Base-by-base conservation (phyloP, 2,888 invertebrate species). In the Eupeodes luniger region DNA sequence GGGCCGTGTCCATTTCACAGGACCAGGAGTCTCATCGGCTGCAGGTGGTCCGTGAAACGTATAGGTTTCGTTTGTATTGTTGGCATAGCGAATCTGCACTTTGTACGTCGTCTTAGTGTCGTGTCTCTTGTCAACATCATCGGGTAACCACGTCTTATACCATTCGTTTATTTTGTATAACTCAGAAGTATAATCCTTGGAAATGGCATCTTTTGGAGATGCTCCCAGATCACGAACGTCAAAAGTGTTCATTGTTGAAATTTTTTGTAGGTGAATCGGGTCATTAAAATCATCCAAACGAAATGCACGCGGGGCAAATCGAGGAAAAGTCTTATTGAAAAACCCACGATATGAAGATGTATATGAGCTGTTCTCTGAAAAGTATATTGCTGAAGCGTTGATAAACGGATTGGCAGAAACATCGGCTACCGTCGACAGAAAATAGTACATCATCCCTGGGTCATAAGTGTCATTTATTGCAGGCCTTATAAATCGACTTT, bases 381-480 rank as follows among this genome's bases (percentile, higher is more conserved):
- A 99, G 93, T 99, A 98, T 89, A 99, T 95, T 0, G 98, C 96
- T 93, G 98, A 98, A 77, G 98, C 97, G 92, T 98, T 98, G 89
- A 98, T 97, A 90, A 97, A 96, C 0, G 97, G 97, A 94, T 98
- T 99, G 0, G 98, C 96, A 0, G 99, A 97, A 0, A 99, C 97
- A 93, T 99, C 99, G 0, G 99, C 98, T 0, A 98, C 97, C 0
- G 98, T 97, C 0, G 99, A 98, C 61, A 99, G 94, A 92, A 98
- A 98, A 92, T 98, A 98, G 92, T 99, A 99, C 98, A 99, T 98
- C 96, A 99, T 98, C 76, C 99, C 99, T 0, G 99, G 99, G 94
- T 99, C 99, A 91, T 98, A 98, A 0, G 98, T 97, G 91, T 98
- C 98, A 92, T 98, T 98, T 34, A 97, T 97, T 0, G 97, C 97